Conservation (phyloP, 2,797 vertebrate species). For the Synaphobranchus kaupii region DNA sequence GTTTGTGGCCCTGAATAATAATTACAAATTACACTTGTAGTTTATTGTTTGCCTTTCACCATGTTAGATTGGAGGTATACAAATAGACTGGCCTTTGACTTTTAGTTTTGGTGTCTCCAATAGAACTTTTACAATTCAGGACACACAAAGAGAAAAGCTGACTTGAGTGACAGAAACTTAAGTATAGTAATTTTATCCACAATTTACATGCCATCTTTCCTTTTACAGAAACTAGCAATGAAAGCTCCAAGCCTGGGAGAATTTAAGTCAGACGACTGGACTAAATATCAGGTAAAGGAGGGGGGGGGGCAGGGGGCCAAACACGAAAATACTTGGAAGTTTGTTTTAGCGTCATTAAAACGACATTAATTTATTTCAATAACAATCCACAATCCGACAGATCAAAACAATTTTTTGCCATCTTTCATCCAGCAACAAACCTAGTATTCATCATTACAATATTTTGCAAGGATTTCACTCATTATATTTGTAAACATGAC, state of each 20-base stretch:
- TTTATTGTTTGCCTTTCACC: background rate
- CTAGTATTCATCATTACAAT: background rate
- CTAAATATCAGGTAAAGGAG: constrained; percentile 90
- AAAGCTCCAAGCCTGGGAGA: constrained; percentile 90
- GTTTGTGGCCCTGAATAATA: background rate
- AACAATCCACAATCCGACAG: background rate
- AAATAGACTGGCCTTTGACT: background rate
- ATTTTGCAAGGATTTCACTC: background rate
- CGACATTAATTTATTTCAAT: background rate
- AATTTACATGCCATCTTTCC: constrained; percentile 39
- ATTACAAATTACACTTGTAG: background rate
- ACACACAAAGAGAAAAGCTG: background rate
- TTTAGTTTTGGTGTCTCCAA: too few relatives aligned
- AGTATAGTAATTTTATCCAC: background rate
- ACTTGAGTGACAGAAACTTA: background rate
- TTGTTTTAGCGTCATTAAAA: background rate
- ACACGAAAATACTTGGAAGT: background rate
- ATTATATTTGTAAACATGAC: background rate
- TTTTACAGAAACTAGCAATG: constrained; percentile 74
- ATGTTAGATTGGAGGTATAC: background rate
- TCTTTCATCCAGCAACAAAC: background rate
- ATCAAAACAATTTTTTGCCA: background rate
- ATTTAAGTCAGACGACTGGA: constrained; percentile 81
- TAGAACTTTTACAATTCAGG: background rate
- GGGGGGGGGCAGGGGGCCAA: background rate